Evolutionary conservation across 2,888 invertebrate species (phyloP), one percentile per base, ranked within the genome.

Genomic region (Meloe dianella): DNA sequence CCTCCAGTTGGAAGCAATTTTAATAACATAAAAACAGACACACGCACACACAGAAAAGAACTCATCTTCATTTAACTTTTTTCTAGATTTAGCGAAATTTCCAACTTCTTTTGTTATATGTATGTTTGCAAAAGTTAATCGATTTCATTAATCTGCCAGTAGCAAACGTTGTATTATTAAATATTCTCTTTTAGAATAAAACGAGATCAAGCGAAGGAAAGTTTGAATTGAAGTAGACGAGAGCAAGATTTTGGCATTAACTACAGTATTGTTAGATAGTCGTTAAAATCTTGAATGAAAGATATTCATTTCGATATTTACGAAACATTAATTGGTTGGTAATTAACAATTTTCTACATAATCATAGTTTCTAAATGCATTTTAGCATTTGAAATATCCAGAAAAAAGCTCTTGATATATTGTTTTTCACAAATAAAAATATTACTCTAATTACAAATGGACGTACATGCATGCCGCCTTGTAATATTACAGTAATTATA

Each of bases 381-480:
- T n/a, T n/a, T n/a, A 27, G 4, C 69, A 70, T 69, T 71, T 70
- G 70, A 70, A 66, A 35, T 67, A 66, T 67, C 64, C 24, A 60
- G 60, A 38, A 58, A 64, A 56, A 27, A 60, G 57, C 64, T 60
- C 17, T 60, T 5, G 27, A 27, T 4, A 2, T 27, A 3, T 27
- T 41, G 3, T 17, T n/a, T 17, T n/a, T 41, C n/a, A n/a, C n/a
- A n/a, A 41, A 17, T 41, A n/a, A n/a, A 41, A 41, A 6, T 12
- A 41, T 3, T 12, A 41, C 41, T 17, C 10, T 41, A 41, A n/a
- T 6, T 41, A 3, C 10, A n/a, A 17, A 3, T 41, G 17, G n/a
- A 41, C 4, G 8, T 17, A 41, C 5, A 17, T 7, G 41, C 41
- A 41, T n/a, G 10, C 17, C 6, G 7, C 17, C 41, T 41, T 41